phyloP scores from a whole-genome alignment of 1,140 invertebrate genomes.

The Pemphigus obesinymphae region DNA sequence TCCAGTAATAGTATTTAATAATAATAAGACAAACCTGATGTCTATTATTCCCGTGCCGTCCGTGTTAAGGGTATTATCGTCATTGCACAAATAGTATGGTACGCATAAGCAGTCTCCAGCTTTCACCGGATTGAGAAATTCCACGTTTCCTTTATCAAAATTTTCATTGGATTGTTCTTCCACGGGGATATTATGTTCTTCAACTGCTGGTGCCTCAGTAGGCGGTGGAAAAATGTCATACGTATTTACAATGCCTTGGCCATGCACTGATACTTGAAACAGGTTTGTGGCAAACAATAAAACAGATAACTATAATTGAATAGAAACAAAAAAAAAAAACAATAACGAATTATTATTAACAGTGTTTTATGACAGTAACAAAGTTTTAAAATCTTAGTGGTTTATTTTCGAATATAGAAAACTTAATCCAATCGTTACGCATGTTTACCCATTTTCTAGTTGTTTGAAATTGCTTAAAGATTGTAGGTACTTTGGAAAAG shows the following conservation, averaged over 20 bases:
- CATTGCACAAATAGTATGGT: neutral
- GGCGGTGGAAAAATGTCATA: too few relatives aligned
- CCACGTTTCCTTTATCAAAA: neutral
- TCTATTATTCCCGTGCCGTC: conserved; percentile 17
- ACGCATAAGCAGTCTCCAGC: neutral
- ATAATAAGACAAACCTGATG: neutral
- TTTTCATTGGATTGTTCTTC: neutral
- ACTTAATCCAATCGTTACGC: too few relatives aligned
- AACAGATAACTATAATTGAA: neutral
- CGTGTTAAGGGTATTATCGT: neutral
- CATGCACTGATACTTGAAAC: neutral
- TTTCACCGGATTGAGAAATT: neutral
- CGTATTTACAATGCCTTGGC: too few relatives aligned
- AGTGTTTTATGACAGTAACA: too few relatives aligned
- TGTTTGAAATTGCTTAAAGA: too few relatives aligned
- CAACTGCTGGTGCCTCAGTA: neutral
- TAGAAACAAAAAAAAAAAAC: neutral
- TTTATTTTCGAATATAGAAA: too few relatives aligned
- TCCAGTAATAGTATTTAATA: too few relatives aligned
- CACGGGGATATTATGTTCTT: neutral
- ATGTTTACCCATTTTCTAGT: too few relatives aligned
- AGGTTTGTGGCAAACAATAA: neutral
- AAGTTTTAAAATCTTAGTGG: too few relatives aligned
- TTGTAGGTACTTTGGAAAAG: too few relatives aligned
- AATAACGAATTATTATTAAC: too few relatives aligned